phyloP scores from a whole-genome alignment of 2,113 vertebrate species.

The Lontra canadensis region DNA sequence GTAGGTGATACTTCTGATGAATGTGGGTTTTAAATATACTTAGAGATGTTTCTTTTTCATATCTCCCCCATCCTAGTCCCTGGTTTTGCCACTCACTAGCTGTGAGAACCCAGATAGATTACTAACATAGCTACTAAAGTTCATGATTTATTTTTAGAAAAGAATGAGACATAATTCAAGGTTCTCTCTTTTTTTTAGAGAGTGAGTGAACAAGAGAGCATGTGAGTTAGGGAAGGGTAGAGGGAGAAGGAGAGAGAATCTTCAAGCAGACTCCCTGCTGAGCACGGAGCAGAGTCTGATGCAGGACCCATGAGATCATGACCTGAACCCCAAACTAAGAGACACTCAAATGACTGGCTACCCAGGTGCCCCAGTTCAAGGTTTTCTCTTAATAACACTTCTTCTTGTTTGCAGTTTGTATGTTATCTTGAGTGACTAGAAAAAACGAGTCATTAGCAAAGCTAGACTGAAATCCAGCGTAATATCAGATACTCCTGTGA shows the following conservation, averaged over 20 bases:
- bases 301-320: not conserved
- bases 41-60: not conserved
- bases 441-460: not conserved
- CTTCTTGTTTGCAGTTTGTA: conserved; percentile 20
- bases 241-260: not conserved
- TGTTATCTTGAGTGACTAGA: conserved; percentile 35
- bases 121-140: not conserved
- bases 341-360: not conserved
- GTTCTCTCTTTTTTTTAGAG: not conserved
- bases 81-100: not conserved
- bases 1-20: not conserved
- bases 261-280: not conserved
- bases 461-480: not conserved
- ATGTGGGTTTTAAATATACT: not conserved
- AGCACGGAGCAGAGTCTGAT: not conserved
- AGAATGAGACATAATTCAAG: not conserved
- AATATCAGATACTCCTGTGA: not conserved
- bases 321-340: not conserved
- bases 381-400: not conserved
- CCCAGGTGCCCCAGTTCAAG: not conserved
- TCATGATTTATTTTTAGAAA: conserved; percentile 23
- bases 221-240: not conserved
- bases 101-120: not conserved
- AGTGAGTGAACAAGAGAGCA: not conserved
- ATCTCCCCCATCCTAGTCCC: not conserved